phyloP scores from a whole-genome alignment of 2,888 invertebrate genomes.

The Cremastobaeus sp. region DNA sequence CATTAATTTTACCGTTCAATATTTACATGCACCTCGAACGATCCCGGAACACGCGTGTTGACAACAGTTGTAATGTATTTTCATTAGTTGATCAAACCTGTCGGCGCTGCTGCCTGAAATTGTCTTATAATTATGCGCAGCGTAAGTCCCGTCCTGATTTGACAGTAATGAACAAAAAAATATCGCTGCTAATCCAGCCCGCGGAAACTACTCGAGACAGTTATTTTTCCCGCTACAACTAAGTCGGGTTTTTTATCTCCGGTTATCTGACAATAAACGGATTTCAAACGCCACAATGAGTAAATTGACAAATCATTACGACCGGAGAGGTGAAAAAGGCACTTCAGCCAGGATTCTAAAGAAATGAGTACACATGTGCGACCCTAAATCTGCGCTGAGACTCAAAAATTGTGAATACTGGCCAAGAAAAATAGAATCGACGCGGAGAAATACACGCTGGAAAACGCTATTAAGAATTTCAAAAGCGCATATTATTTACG shows the following conservation, averaged over 20 bases:
- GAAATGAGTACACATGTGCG: slow-evolving; percentile 5
- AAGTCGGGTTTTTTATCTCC: too few relatives aligned
- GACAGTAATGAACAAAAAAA: too few relatives aligned
- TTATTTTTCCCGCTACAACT: too few relatives aligned
- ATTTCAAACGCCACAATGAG: too few relatives aligned
- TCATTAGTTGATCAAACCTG: slow-evolving; percentile 30
- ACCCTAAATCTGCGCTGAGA: slow-evolving; percentile 5
- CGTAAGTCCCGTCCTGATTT: too few relatives aligned
- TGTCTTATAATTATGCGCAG: slow-evolving; percentile 24
- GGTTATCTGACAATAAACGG: too few relatives aligned
- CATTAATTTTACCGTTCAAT: slow-evolving; percentile 21
- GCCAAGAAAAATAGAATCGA: slow-evolving; percentile 24
- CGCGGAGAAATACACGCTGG: slow-evolving; percentile 26
- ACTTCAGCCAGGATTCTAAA: slow-evolving; percentile 18
- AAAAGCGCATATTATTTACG: slow-evolving; percentile 24
- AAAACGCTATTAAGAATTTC: slow-evolving; percentile 23
- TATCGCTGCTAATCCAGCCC: too few relatives aligned
- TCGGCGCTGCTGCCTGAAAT: slow-evolving; percentile 7
- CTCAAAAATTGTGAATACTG: slow-evolving; percentile 36
- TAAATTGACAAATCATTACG: slow-evolving; percentile 10
- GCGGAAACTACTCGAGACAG: too few relatives aligned
- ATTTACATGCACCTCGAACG: slow-evolving; percentile 2
- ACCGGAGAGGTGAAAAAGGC: slow-evolving; percentile 7
- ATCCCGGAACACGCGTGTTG: slow-evolving; percentile 11
- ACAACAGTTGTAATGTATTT: slow-evolving; percentile 24